phyloP scores from a whole-genome alignment of 2,113 vertebrate genomes.

The Notiomystis cincta region DNA sequence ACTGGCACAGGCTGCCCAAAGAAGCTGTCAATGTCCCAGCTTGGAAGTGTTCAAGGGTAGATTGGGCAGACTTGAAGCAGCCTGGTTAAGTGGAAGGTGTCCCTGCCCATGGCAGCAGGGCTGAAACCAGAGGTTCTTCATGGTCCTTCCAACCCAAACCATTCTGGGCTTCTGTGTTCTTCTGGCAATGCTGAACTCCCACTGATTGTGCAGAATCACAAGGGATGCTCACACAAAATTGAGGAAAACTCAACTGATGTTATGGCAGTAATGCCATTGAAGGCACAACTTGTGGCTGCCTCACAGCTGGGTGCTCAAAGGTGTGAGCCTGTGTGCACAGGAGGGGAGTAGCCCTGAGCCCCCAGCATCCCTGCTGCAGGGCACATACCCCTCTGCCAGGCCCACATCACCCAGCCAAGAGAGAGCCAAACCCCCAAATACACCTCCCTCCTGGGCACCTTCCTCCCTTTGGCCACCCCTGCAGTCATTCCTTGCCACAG shows the following conservation, averaged over 20 bases:
- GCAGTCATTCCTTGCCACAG: rapidly evolving
- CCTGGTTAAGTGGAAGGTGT: neutral
- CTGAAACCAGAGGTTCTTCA: neutral
- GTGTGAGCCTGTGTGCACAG: neutral
- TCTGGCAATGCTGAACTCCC: neutral
- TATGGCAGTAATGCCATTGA: neutral
- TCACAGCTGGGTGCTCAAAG: rapidly evolving
- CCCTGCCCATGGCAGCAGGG: neutral
- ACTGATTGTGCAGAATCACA: neutral
- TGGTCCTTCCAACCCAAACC: neutral
- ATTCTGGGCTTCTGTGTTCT: neutral
- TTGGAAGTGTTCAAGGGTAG: neutral
- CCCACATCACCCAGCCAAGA: neutral
- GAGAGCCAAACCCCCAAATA: neutral
- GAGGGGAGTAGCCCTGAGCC: neutral
- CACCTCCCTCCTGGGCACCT: rapidly evolving
- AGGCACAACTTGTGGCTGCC: neutral
- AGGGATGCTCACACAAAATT: neutral
- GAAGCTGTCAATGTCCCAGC: neutral
- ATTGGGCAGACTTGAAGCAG: neutral
- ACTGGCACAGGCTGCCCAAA: neutral
- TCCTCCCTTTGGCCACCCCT: neutral
- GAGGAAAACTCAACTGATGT: neutral
- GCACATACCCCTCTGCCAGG: neutral
- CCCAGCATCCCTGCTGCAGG: rapidly evolving